Evolutionary conservation across 2,797 vertebrate species (phyloP).

Genomic region (Pseudotriccus pelzelni): DNA sequence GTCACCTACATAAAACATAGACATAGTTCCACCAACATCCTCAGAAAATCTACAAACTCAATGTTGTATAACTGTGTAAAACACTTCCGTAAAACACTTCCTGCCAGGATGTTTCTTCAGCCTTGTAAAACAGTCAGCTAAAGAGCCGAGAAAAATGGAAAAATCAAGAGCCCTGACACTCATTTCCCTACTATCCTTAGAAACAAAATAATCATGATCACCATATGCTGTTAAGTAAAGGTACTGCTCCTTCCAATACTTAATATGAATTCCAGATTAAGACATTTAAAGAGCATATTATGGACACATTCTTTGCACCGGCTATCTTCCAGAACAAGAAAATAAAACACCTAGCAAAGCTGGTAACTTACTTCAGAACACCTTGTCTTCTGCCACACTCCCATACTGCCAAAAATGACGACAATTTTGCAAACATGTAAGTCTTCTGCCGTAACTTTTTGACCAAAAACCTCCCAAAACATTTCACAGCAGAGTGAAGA

Average conservation of each 20-base stretch:
- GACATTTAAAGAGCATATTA: not conserved
- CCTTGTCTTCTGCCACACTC: not conserved
- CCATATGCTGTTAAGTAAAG: not conserved
- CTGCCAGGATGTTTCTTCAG: not conserved
- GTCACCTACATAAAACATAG: not conserved
- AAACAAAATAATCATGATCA: not conserved
- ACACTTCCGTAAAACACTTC: not conserved
- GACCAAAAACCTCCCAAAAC: not conserved
- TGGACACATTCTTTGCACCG: not conserved
- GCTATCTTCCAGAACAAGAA: not conserved
- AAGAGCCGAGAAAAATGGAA: not conserved
- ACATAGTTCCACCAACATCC: not conserved
- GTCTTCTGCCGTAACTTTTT: fast-evolving
- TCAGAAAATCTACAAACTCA: not conserved
- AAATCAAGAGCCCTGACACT: not conserved
- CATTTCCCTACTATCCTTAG: not conserved
- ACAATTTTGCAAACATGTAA: fast-evolving
- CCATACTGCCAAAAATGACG: fast-evolving
- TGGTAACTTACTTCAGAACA: not conserved
- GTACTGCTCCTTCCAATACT: not conserved
- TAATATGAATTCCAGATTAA: not conserved
- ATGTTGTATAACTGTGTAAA: fast-evolving
- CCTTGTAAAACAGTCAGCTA: not conserved
- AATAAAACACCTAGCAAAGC: not conserved
- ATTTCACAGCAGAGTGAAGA: not conserved